These are phyloP conservation scores for Chelidonichthys spinosus DNA, from an alignment of 2,797 vertebrate genomes.

Conservation along the genomic window DNA sequence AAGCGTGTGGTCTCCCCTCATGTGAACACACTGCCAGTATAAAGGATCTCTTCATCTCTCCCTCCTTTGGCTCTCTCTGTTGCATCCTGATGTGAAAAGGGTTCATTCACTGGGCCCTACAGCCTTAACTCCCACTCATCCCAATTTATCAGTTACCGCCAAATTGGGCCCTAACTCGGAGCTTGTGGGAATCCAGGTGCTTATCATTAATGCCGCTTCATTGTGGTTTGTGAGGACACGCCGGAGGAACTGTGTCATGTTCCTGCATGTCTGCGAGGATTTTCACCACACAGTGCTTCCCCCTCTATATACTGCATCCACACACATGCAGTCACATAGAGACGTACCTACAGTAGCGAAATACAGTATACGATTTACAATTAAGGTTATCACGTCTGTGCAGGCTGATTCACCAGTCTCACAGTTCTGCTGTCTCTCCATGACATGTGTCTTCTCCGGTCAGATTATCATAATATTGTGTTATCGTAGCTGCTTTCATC, in stretches of 20 bases:
- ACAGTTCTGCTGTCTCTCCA: constrained; percentile 18
- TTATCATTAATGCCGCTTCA: constrained; percentile 80
- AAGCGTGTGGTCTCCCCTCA: constrained; percentile 79
- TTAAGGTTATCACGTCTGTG: constrained; percentile 16
- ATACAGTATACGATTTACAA: constrained; percentile 33
- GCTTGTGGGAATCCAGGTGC: constrained; percentile 84
- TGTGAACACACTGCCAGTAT: constrained; percentile 77
- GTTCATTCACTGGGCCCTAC: constrained; percentile 73
- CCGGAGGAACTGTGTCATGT: constrained; percentile 76
- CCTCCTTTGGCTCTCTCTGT: constrained; percentile 52
- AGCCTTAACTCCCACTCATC: constrained; percentile 66
- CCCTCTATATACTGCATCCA: constrained; percentile 48
- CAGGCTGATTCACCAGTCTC: constrained; percentile 19
- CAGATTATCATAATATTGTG: constrained; percentile 62
- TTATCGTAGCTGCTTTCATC: constrained; percentile 60
- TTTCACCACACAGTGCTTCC: constrained; percentile 57
- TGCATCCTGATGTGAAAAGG: constrained; percentile 77
- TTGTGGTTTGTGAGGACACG: constrained; percentile 73
- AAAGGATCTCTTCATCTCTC: constrained; percentile 80
- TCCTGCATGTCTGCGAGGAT: constrained; percentile 63
- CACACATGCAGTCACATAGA: constrained; percentile 60
- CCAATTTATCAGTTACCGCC: constrained; percentile 82
- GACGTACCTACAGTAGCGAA: constrained; percentile 34
- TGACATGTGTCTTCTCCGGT: constrained; percentile 56
- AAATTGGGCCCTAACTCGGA: constrained; percentile 78